These are phyloP conservation scores for Peucedramus taeniatus DNA, from an alignment of 2,113 vertebrate genomes.

Conservation along the genomic window DNA sequence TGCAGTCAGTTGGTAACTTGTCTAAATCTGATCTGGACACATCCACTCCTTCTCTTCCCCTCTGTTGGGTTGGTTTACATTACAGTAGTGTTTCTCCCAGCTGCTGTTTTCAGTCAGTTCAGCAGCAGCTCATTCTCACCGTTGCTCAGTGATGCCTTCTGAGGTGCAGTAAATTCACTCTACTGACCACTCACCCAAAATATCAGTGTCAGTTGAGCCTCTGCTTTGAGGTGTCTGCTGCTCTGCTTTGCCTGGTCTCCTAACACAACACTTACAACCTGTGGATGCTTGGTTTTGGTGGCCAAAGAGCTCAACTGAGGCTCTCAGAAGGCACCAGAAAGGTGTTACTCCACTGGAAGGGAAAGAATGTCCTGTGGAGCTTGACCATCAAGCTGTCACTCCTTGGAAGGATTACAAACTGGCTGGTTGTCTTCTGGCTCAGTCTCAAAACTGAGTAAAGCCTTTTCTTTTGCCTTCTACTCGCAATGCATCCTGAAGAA, in stretches of 20 bases:
- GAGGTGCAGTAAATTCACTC: conserved; percentile 35
- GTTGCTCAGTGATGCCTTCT: conserved; percentile 19
- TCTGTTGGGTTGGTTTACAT: conserved; percentile 59
- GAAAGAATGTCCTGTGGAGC: neutral
- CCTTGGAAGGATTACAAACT: neutral
- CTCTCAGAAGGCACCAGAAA: neutral
- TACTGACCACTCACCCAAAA: conserved; percentile 25
- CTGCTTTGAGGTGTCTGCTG: neutral
- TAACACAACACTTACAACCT: neutral
- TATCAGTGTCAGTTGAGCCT: neutral
- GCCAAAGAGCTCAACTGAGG: neutral
- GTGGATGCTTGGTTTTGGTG: neutral
- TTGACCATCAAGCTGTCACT: neutral
- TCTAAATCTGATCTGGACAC: conserved; percentile 80
- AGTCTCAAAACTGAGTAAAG: neutral
- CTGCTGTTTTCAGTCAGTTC: conserved; percentile 76
- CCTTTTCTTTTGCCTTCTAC: neutral
- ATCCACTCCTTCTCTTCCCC: conserved; percentile 43
- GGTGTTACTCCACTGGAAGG: neutral
- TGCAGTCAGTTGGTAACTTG: conserved; percentile 78
- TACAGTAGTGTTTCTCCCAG: conserved; percentile 60
- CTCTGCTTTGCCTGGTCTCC: conserved; percentile 4
- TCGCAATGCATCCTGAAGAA: neutral
- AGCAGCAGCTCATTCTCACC: conserved; percentile 22
- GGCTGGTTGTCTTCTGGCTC: neutral